These are phyloP conservation scores for Rhea pennata DNA, from an alignment of 2,113 vertebrate genomes.

Conservation along the genomic window DNA sequence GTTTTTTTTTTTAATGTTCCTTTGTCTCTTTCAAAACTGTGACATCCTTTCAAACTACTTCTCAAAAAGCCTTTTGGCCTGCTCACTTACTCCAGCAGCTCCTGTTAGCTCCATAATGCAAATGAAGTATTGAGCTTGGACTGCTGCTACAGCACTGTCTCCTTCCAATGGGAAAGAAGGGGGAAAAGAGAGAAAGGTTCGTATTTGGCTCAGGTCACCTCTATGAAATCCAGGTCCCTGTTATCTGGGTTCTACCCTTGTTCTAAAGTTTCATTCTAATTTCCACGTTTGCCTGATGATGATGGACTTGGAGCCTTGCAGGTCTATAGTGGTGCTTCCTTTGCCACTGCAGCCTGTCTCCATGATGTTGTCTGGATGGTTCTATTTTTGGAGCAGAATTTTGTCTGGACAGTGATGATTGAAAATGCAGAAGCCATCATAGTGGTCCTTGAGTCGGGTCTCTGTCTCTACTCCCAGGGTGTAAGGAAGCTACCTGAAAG, in stretches of 20 bases:
- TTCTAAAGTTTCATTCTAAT: background rate
- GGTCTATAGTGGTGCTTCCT: background rate
- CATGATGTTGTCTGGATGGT: accelerated
- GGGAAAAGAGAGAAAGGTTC: background rate
- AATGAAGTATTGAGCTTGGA: background rate
- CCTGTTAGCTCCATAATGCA: background rate
- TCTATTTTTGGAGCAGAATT: background rate
- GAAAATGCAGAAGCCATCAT: background rate
- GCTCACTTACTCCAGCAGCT: background rate
- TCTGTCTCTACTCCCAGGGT: background rate
- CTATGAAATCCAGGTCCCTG: background rate
- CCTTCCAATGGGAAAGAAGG: background rate
- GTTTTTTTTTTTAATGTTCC: background rate
- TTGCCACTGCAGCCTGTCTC: accelerated
- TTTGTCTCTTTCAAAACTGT: slow-evolving; percentile 37
- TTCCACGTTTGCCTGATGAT: background rate
- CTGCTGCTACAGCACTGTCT: background rate
- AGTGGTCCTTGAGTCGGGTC: background rate
- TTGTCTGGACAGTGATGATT: background rate
- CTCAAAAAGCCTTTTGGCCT: background rate
- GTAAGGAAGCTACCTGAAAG: background rate
- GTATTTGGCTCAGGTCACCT: background rate
- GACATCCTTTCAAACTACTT: background rate
- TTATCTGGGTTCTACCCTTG: background rate
- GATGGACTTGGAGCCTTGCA: background rate